Evolutionary conservation across 2,113 vertebrate species (phyloP), one percentile per base, ranked within the genome.

Genomic region (Neolamprologus tretocephalus): DNA sequence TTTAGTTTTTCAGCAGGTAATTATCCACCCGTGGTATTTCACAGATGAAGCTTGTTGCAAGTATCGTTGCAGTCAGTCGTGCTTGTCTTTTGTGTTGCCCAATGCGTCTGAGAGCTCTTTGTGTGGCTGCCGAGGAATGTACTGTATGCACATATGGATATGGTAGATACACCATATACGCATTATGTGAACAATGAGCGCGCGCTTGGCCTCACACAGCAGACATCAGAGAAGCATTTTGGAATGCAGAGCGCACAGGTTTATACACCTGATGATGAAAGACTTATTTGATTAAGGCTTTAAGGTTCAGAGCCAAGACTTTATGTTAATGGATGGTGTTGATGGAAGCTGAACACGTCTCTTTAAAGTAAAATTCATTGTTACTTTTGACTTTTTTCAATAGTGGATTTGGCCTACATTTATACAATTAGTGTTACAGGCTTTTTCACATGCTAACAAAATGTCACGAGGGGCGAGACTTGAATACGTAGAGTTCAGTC

Each of bases 281-380:
- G 92, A 87, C 57, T 53, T 86, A 35, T 82, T 92, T 96, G 85
- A 95, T 95, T 87, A 91, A 89, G 86, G 85, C 85, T 86, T 88
- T 86, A 78, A 47, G 79, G 51, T 81, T 90, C 73, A 78, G 88
- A 85, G 86, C 78, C 85, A 45, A 47, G 85, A 80, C 40, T 71
- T 85, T 84, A 81, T 83, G 78, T 81, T 90, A 92, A 93, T 92
- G 88, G 75, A 78, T 35, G 75, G 92, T 81, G 91, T 26, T 94
- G 93, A 96, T 87, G 47, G 90, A 92, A 80, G 86, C 37, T 45
- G 58, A 80, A 86, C 10, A 3, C 57, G 73, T 53, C 7, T 49
- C 51, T 86, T 88, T 86, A 84, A 89, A 57, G 45, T 49, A 2
- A 9, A 37, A 66, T 73, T n/a, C 21, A 40, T 33, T 78, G n/a